phyloP scores from a whole-genome alignment of 2,888 invertebrate species.

The Bellardia pandia region DNA sequence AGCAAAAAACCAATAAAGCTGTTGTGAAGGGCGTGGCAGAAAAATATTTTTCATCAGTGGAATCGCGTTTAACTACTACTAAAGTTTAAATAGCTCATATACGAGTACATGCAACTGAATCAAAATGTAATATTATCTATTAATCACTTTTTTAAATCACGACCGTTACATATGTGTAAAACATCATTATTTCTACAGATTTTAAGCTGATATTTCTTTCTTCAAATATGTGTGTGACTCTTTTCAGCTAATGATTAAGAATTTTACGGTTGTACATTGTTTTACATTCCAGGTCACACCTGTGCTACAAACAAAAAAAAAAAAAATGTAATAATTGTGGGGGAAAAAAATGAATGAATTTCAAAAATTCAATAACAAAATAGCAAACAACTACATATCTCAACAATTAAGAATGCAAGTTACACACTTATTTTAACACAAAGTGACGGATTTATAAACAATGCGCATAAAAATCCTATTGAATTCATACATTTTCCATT shows the following conservation, averaged over 20 bases:
- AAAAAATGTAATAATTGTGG: not conserved
- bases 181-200: not conserved
- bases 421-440: conserved; percentile 28
- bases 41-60: too few relatives aligned
- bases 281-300: conserved; percentile 44
- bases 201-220: not conserved
- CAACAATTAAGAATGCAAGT: conserved; percentile 36
- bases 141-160: too few relatives aligned
- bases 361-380: conserved; percentile 28
- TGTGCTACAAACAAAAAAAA: conserved; percentile 44
- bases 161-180: not conserved
- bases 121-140: too few relatives aligned
- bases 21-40: too few relatives aligned
- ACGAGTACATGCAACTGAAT: too few relatives aligned
- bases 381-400: conserved; percentile 23
- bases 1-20: too few relatives aligned
- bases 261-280: conserved; percentile 34
- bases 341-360: conserved; percentile 33
- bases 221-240: not conserved
- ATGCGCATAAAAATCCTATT: not conserved
- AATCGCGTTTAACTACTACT: too few relatives aligned
- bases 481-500: not conserved
- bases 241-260: conserved; percentile 7
- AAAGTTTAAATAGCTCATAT: too few relatives aligned
- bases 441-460: conserved; percentile 41